Conservation (phyloP, 2,797 vertebrate species). For the Neomorphus geoffroyi region DNA sequence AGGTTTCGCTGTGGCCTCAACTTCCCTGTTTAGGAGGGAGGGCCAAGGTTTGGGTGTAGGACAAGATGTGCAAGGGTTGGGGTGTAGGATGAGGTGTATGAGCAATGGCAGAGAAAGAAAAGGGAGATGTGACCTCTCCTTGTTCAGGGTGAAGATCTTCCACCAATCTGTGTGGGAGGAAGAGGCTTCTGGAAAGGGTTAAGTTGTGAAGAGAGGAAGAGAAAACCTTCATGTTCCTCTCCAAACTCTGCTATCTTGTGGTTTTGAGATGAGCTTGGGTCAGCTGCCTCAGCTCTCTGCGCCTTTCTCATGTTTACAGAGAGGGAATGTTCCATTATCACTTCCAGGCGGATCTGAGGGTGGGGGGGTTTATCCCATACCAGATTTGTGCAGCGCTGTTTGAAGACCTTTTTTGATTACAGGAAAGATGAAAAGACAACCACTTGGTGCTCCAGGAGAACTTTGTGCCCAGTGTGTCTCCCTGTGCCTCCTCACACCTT, state of each 20-base stretch:
- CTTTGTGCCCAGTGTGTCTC: not conserved
- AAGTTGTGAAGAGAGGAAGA: not conserved
- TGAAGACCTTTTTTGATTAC: not conserved
- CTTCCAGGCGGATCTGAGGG: not conserved
- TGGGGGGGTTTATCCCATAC: not conserved
- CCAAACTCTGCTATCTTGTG: not conserved
- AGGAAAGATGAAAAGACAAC: not conserved
- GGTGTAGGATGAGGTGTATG: rapidly evolving
- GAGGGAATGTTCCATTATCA: too few species aligned
- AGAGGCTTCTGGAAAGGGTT: not conserved
- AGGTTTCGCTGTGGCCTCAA: not conserved
- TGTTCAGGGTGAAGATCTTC: not conserved
- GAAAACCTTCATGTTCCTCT: not conserved
- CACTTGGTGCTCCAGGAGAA: not conserved
- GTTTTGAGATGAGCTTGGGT: not conserved
- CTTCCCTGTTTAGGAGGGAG: not conserved
- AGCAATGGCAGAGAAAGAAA: not conserved
- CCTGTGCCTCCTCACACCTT: rapidly evolving
- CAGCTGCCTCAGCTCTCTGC: not conserved
- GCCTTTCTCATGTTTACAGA: rapidly evolving
- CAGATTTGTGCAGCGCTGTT: not conserved
- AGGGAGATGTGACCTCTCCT: rapidly evolving
- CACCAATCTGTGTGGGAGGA: rapidly evolving
- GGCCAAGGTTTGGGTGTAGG: too few species aligned
- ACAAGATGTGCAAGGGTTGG: too few species aligned